Percentiles rank a stretch among this genome's conserved stretches.
Evolutionary conservation across 2,888 invertebrate genomes (phyloP).

Genomic region (Camptogramma bilineatum): DNA sequence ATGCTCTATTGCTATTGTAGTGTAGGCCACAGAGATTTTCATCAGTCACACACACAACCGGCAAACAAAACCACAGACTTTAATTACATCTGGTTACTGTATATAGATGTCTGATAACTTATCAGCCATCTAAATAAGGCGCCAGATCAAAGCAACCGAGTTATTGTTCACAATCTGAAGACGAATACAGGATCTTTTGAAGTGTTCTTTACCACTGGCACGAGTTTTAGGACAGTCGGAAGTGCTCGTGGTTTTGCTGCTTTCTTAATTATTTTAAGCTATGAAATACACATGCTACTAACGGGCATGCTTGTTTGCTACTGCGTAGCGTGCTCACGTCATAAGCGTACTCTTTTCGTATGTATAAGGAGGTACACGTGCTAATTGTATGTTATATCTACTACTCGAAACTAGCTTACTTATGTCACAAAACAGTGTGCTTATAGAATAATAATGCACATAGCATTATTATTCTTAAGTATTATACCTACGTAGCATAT

Average conservation of each 20-base stretch:
- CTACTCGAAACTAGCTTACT: too few species aligned
- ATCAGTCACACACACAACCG: neutral
- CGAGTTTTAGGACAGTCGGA: neutral
- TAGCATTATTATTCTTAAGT: too few species aligned
- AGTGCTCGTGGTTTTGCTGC: neutral
- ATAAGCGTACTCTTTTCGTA: too few species aligned
- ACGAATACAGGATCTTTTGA: constrained; percentile 11
- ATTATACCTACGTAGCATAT: too few species aligned
- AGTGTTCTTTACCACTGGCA: neutral
- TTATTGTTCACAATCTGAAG: constrained; percentile 3
- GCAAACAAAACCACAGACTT: constrained; percentile 10
- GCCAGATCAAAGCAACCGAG: constrained; percentile 10
- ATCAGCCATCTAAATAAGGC: constrained; percentile 13
- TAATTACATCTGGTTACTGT: constrained; percentile 8
- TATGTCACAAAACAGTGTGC: too few species aligned
- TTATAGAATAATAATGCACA: too few species aligned
- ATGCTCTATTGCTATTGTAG: neutral
- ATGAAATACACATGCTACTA: too few species aligned
- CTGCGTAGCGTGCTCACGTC: too few species aligned
- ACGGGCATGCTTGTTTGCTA: too few species aligned
- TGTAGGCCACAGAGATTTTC: neutral
- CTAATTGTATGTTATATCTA: too few species aligned
- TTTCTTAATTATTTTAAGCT: too few species aligned
- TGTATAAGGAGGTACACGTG: too few species aligned
- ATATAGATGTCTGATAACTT: neutral